Conservation (phyloP, 2,888 invertebrate genomes). For the Lacanobia wlatinum region DNA sequence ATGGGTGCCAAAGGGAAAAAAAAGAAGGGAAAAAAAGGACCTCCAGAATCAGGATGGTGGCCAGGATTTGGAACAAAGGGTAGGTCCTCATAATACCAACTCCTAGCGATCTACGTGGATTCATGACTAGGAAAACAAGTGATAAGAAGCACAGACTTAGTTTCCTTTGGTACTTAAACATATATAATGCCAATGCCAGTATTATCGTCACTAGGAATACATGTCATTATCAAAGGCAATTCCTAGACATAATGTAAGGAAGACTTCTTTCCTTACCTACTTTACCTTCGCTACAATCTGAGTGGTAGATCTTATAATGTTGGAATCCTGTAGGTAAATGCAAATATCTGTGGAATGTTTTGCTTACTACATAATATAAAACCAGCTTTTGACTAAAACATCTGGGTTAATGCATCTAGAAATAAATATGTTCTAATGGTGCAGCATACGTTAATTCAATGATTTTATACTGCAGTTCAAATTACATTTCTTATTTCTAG, state of each 20-base stretch:
- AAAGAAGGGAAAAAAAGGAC: constrained; percentile 78
- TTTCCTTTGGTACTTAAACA: background rate
- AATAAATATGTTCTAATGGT: background rate
- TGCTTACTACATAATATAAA: background rate
- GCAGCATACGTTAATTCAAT: no score
- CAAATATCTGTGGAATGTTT: background rate
- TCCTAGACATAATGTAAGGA: background rate
- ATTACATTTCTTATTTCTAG: background rate
- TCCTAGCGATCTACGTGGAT: background rate
- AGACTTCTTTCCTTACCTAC: background rate
- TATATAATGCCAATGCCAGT: background rate
- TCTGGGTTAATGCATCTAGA: background rate
- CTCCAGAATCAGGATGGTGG: constrained; percentile 88
- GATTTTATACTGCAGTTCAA: background rate
- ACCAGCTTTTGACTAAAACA: background rate
- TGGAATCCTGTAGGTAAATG: no score
- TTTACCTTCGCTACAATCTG: no score
- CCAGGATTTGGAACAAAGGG: constrained; percentile 88
- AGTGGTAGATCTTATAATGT: no score
- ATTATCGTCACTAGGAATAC: background rate
- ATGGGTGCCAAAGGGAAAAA: constrained; percentile 83
- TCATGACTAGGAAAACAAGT: constrained; percentile 3
- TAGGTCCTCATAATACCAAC: constrained; percentile 61
- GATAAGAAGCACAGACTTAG: background rate
- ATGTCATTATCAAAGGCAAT: background rate